Evolutionary conservation across 2,888 invertebrate genomes (phyloP), one percentile per base, ranked within the genome.

Genomic region (Meiosimyza decipiens): DNA sequence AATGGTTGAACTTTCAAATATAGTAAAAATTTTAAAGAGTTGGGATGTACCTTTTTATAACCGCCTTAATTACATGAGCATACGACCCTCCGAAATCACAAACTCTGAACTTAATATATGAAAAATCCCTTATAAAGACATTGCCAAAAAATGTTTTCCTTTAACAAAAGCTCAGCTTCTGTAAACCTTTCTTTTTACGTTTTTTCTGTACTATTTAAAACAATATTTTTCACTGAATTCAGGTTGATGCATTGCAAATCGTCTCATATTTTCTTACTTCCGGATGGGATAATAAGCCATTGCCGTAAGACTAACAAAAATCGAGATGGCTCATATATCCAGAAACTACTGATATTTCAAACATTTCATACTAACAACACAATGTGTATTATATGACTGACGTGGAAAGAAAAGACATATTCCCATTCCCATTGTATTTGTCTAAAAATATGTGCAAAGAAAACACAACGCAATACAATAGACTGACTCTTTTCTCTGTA

Each of bases 401-500:
- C 28, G 4, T 28, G 3, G 4, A 4, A 28, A 6, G 12, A 65
- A 65, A 13, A 22, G 22, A 13, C 5, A 4, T 13, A 22, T n/a
- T n/a, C 9, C 11, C 63, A 18, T 50, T 64, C 50, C 49, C 49
- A 22, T 40, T 16, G 18, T 22, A 50, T 22, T 64, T 16, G 18
- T 64, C 63, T 64, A 50, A 64, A 64, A 64, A 64, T 64, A 64
- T 22, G 12, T 64, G 16, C 33, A 47, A 22, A 33, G n/a, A 40
- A 12, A 66, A 54, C n/a, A 66, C 65, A 71, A 55, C 4, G 40
- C 28, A 64, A 54, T 66, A 57, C 57, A 28, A 64, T 60, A 52
- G 65, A 71, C 54, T 52, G 65, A 71, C 54, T 52, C 71, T 63
- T 72, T 49, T 52, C 50, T 60, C 55, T 66, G 52, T 40, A 55